Conservation (phyloP, 2,888 invertebrate genomes). For the Eupithecia tripunctaria region DNA sequence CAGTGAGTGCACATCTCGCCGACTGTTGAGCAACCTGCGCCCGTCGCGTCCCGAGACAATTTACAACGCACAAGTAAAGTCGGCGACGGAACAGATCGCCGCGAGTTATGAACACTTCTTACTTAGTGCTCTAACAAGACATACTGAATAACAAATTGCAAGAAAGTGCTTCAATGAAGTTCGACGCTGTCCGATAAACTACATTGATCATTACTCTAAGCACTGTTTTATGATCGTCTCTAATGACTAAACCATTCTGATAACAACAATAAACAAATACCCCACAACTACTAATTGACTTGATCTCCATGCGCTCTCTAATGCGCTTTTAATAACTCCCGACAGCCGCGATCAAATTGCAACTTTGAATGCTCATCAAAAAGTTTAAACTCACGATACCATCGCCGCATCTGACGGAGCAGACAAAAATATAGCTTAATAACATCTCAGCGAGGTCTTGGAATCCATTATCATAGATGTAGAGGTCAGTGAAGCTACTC, state of each 20-base stretch:
- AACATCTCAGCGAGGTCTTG: constrained; percentile 23
- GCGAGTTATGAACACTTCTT: background rate
- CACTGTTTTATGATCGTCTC: constrained; percentile 7
- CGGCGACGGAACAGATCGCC: constrained; percentile 13
- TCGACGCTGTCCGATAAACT: background rate
- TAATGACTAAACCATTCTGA: constrained; percentile 36
- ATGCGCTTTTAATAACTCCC: constrained; percentile 69
- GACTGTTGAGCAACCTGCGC: background rate
- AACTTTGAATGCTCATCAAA: background rate
- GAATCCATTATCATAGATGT: constrained; percentile 13
- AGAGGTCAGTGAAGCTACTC: constrained; percentile 48
- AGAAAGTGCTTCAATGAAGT: background rate
- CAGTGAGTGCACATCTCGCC: background rate
- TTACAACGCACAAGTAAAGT: constrained; percentile 30
- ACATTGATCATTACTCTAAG: constrained; percentile 8
- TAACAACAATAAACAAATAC: constrained; percentile 45
- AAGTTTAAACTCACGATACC: background rate
- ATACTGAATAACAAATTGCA: background rate
- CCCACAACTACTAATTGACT: constrained; percentile 30
- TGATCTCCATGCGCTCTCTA: constrained; percentile 47
- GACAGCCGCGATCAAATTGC: constrained; percentile 18
- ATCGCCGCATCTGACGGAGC: constrained; percentile 11
- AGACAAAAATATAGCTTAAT: background rate
- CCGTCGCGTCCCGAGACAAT: constrained; percentile 27
- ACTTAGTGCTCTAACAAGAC: background rate